Base-by-base conservation (phyloP, 2,888 invertebrate genomes). In the Malachius bipustulatus region DNA sequence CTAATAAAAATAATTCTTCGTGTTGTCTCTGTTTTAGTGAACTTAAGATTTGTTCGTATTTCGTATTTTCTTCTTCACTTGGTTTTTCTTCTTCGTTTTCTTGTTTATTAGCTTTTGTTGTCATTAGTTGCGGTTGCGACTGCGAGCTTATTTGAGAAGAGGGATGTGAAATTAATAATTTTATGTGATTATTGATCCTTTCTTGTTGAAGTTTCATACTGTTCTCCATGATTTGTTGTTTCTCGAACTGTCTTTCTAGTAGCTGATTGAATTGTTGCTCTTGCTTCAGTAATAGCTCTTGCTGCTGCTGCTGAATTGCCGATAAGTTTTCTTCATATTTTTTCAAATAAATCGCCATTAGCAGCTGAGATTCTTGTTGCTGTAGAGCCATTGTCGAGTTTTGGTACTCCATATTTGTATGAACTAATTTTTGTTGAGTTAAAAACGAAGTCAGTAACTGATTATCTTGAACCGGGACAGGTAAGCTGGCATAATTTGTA, bases 281-380 rank as follows among this genome's bases (percentile, higher is more conserved):
- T 40, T 72, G 70, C 16, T 68, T 69, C 3, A 58, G 46, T 11
- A 69, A 56, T 2, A 69, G 70, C 3, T 69, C 65, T 37, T 72
- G 70, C 42, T 73, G 72, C 3, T 67, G 62, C 61, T 66, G 47
- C 48, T 72, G 72, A 56, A 75, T 66, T 14, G 69, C 66, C 4
- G 65, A 64, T 19, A 75, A 57, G 50, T 65, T 70, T 46, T 75
- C 72, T 49, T 75, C 75, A 46, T 75, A 74, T 26, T 73, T 74
- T 50, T 73, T 73, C 35, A 75, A 54, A 44, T 75, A 74, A 42
- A 75, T 53, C 4, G 74, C 73, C 28, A 74, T 66, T 62, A 73
- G 60, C 30, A 75, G 46, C 46, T 75, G 73, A 0, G 73, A 67
- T 53, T 75, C 75, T 49, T 75, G 75, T 45, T 75, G 72, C 43